phyloP scores from a whole-genome alignment of 1,140 invertebrate genomes.

The Pissodes strobi region DNA sequence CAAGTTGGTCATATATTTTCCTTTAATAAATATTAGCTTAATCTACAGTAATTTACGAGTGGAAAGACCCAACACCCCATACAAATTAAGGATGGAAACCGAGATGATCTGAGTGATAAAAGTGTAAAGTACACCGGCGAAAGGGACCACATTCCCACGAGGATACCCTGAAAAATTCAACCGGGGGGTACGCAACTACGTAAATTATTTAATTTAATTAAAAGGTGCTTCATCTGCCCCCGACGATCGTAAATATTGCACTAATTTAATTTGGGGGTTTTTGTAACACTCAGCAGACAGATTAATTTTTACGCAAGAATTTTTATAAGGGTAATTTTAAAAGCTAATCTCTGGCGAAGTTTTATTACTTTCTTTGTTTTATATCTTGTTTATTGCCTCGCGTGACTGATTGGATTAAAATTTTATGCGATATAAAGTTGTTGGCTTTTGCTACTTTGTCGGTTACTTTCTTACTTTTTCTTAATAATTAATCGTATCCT shows the following conservation, averaged over 20 bases:
- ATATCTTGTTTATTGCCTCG: slow-evolving; percentile 25
- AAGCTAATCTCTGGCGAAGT: slow-evolving; percentile 1
- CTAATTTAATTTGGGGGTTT: slow-evolving; percentile 33
- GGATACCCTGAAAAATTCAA: slow-evolving; percentile 19
- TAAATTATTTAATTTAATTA: slow-evolving; percentile 37
- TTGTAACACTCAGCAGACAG: slow-evolving; percentile 9
- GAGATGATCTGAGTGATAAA: no score
- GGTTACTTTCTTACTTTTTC: neutral
- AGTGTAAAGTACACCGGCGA: no score
- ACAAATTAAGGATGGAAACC: no score
- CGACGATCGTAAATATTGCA: slow-evolving; percentile 31
- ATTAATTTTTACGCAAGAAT: slow-evolving; percentile 33
- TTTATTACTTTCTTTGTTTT: slow-evolving; percentile 16
- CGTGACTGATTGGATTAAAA: slow-evolving; percentile 11
- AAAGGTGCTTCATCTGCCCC: slow-evolving; percentile 30
- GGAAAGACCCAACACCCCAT: no score
- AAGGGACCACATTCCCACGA: slow-evolving; percentile 10
- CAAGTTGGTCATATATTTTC: no score
- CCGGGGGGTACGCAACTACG: slow-evolving; percentile 7
- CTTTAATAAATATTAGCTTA: no score
- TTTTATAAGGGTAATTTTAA: slow-evolving; percentile 21
- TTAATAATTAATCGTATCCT: neutral
- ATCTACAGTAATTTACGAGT: no score
- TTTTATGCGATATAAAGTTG: neutral
- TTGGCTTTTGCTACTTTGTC: slow-evolving; percentile 5